Conservation (phyloP, 92 coral and sea anemone genomes). For the Metridium senile region DNA sequence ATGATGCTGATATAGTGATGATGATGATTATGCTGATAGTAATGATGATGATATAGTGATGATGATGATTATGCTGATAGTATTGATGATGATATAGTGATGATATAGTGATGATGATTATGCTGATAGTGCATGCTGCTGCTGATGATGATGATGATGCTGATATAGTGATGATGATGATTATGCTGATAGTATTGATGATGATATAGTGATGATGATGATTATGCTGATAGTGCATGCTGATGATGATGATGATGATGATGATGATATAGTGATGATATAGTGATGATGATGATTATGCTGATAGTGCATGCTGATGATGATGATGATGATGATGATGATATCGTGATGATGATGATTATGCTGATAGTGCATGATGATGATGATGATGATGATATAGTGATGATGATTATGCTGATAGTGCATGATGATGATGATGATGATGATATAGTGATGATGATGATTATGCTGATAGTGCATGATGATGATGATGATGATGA, state of each 20-base stretch:
- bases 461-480: background rate
- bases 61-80: background rate
- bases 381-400: background rate
- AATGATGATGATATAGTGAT: background rate
- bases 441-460: background rate
- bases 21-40: background rate
- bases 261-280: too few relatives aligned
- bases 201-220: background rate
- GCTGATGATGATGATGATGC: background rate
- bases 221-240: background rate
- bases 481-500: background rate
- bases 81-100: background rate
- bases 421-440: background rate
- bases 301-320: background rate
- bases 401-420: background rate
- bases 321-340: background rate
- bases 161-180: background rate
- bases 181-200: background rate
- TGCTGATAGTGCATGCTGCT: background rate
- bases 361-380: background rate
- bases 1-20: background rate
- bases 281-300: background rate
- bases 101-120: background rate
- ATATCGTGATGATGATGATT: background rate
- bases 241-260: background rate